These are phyloP conservation scores for Microcebus lehilahytsara DNA, from an alignment of 2,113 vertebrate genomes.

Conservation along the genomic window DNA sequence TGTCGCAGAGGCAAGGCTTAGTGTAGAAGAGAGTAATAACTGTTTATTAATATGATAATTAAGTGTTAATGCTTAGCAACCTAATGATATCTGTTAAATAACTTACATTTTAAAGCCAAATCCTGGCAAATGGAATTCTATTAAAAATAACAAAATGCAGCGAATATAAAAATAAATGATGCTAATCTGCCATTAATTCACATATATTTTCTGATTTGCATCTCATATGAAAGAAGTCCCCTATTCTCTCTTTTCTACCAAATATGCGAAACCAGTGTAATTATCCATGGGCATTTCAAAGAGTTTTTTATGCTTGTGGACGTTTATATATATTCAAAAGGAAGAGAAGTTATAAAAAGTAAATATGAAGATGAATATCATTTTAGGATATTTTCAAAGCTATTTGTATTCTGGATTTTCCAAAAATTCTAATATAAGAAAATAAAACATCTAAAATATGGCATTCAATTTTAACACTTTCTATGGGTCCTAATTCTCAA, in stretches of 20 bases:
- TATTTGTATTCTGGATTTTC: constrained; percentile 3
- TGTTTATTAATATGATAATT: constrained; percentile 90
- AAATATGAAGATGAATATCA: neutral
- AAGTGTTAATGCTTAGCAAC: constrained; percentile 86
- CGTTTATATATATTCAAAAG: neutral
- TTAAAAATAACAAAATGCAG: constrained; percentile 82
- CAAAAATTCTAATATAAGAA: constrained; percentile 19
- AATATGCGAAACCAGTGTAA: constrained; percentile 1
- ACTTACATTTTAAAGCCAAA: constrained; percentile 81
- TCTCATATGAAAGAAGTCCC: constrained; percentile 51
- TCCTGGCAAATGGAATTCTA: constrained; percentile 77
- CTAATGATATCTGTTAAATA: constrained; percentile 87
- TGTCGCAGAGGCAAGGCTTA: constrained; percentile 75
- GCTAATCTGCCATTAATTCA: constrained; percentile 74
- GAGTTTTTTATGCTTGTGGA: constrained; percentile 5
- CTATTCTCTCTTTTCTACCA: constrained; percentile 61
- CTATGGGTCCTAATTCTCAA: neutral
- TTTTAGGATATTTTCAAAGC: constrained; percentile 20
- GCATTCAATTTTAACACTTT: neutral
- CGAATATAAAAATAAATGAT: constrained; percentile 80
- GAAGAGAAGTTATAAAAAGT: neutral
- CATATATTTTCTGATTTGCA: constrained; percentile 74
- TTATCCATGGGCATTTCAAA: constrained; percentile 48
- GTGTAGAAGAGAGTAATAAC: constrained; percentile 83
- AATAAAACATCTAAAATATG: neutral